Base-by-base conservation (phyloP, 1,140 invertebrate genomes). In the Frieseomelitta varia region DNA sequence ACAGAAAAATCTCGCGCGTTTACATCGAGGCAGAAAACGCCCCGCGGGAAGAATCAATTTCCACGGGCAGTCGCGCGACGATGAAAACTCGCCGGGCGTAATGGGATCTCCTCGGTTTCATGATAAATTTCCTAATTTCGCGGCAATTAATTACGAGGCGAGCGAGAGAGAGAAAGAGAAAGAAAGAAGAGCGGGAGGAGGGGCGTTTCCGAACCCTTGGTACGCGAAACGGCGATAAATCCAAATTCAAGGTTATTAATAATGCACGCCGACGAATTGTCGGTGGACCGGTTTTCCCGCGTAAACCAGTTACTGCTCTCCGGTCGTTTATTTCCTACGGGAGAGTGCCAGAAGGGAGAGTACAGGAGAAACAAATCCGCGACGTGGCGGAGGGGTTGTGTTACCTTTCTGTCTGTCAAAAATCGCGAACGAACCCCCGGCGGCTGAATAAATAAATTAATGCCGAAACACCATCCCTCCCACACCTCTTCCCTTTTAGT, bases 191-290 rank as follows among this genome's bases (percentile, higher is more conserved):
- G 47, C 58, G 55, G 61, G 51, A 4, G n/a, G 30, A 15, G 12
- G 14, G 11, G 19, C 2, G n/a, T 8, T 27, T 27, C n/a, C 24
- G 39, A 47, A 19, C 63, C 56, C 75, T 79, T 77, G 30, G 47
- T 19, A 56, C 39, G 68, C 56, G 73, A 12, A n/a, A 34, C 17
- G 51, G 75, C 87, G 24, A 78, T 88, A 88, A 88, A 88, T 88
- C 86, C 77, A 81, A 85, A 88, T 88, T 72, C 75, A 61, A 58
- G 72, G 75, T 81, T 77, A 69, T 88, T 88, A 76, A 88, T 88
- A 88, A 88, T 88, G 84, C 74, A 88, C 71, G 21, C 76, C 21
- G 84, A 88, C 79, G 87, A 88, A 88, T 88, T 82, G 87, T 87
- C 84, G 86, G 84, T 65, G 83, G 73, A 47, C 79, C 78, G 68